A percentile compares a stretch with the other conserved stretches of the same genome.
Evolutionary conservation across 2,113 vertebrate species (phyloP).

Genomic region (Taurulus bubalis): DNA sequence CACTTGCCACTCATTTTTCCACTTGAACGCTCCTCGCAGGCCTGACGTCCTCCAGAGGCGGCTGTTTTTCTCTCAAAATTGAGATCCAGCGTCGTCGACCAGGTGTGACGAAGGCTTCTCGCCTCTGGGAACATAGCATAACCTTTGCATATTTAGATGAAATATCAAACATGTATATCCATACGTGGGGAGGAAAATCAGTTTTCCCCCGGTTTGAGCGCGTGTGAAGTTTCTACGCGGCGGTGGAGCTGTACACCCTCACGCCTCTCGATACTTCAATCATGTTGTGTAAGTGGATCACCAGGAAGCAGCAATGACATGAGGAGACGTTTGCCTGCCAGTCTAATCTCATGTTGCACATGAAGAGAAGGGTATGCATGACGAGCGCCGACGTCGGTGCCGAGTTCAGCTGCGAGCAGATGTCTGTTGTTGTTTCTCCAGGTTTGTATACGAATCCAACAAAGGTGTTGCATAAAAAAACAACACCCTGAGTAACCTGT

Average conservation of each 20-base stretch:
- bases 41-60: conserved; percentile 15
- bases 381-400: not conserved
- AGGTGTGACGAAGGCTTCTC: conserved; percentile 7
- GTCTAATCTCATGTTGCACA: conserved; percentile 14
- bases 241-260: not conserved
- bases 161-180: conserved; percentile 29
- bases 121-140: not conserved
- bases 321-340: conserved; percentile 17
- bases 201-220: conserved; percentile 8
- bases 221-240: conserved; percentile 1
- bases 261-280: not conserved
- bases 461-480: not conserved
- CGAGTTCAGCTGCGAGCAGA: not conserved
- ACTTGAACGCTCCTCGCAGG: not conserved
- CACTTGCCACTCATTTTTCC: not conserved
- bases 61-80: not conserved
- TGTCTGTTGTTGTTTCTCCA: not conserved
- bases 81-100: not conserved
- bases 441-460: not conserved
- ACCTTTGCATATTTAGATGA: conserved; percentile 13
- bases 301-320: conserved; percentile 1
- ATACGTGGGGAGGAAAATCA: not conserved
- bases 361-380: not conserved
- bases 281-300: conserved; percentile 33
- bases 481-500: not conserved